Base-by-base conservation (phyloP, 2,888 invertebrate genomes). In the Magallana nippona region DNA sequence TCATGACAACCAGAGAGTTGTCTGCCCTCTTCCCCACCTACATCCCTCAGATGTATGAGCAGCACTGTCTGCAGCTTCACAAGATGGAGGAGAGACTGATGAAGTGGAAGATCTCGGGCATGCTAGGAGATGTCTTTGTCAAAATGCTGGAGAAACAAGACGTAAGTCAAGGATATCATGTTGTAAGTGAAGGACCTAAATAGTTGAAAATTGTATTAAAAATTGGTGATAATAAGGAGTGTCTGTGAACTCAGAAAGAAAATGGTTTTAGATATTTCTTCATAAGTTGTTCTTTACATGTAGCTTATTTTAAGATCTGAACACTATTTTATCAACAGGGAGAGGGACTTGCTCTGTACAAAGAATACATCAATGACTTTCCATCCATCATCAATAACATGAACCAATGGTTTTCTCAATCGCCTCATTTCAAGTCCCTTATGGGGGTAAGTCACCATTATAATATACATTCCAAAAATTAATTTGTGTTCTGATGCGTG, bases 311-410 rank as follows among this genome's bases (percentile, higher is more conserved):
- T 8, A 44, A 44, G 44, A 44, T 44, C 17, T 15, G 44, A 44
- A 44, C 17, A 10, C n/a, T 17, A 60, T n/a, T 60, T 19, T n/a
- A 55, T 44, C 88, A 86, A 22, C 89, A 93, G 90, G 91, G 91
- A 78, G 92, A 93, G 86, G 92, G 94, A n/a, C 89, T 95, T 58
- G 87, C 92, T 10, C 89, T 94, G 80, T 95, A 95, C 90, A 94
- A 94, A 78, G 93, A 92, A 63, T 95, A 95, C 87, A 94, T 94
- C 57, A 93, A 93, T 82, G 94, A 94, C 87, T 94, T 95, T 86
- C 94, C 95, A 0, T 92, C 92, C 62, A 93, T 95, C 44, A 91
- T 95, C 60, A 93, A 93, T 84, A 94, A 93, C 55, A 93, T 95
- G 87, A 93, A 93, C 84, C 94, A 94, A 85, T 92, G 94, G 82